Percentiles rank a stretch among this genome's conserved stretches.
Conservation (phyloP, 92 coral and sea anemone species). For the Pocillopora grandis region DNA sequence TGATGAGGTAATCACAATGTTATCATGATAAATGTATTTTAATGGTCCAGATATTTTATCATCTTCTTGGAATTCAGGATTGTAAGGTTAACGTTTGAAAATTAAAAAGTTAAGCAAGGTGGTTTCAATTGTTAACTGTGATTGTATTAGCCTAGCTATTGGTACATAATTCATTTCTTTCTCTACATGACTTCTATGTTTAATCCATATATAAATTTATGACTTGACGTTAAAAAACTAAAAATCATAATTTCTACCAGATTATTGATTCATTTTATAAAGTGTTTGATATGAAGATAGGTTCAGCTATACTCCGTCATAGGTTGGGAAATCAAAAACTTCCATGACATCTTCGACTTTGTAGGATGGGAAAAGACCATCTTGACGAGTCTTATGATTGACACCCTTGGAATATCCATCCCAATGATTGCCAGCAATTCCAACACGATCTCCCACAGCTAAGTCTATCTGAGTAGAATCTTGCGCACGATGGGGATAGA, state of each 20-base stretch:
- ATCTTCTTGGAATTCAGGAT: too few species aligned
- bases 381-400: conserved; percentile 55
- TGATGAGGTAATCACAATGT: not conserved
- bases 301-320: conserved; percentile 41
- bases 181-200: too few species aligned
- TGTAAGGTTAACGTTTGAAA: too few species aligned
- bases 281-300: not conserved
- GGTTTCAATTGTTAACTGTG: too few species aligned
- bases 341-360: conserved; percentile 91
- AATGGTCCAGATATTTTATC: too few species aligned
- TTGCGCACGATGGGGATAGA: conserved; percentile 77
- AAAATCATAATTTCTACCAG: not conserved
- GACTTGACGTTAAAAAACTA: not conserved
- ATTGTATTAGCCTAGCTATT: too few species aligned
- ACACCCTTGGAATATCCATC: conserved; percentile 92
- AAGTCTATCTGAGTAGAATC: conserved; percentile 65
- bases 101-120: too few species aligned
- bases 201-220: too few species aligned
- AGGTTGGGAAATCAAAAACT: conserved; percentile 80
- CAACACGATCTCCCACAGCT: conserved; percentile 71
- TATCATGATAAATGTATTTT: not conserved
- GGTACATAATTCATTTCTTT: too few species aligned
- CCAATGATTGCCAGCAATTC: conserved; percentile 99
- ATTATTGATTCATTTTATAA: too few species aligned
- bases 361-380: conserved; percentile 91